Percentiles rank a stretch among this genome's conserved stretches.
phyloP scores from a whole-genome alignment of 2,888 invertebrate genomes.

The Arenicola marina region DNA sequence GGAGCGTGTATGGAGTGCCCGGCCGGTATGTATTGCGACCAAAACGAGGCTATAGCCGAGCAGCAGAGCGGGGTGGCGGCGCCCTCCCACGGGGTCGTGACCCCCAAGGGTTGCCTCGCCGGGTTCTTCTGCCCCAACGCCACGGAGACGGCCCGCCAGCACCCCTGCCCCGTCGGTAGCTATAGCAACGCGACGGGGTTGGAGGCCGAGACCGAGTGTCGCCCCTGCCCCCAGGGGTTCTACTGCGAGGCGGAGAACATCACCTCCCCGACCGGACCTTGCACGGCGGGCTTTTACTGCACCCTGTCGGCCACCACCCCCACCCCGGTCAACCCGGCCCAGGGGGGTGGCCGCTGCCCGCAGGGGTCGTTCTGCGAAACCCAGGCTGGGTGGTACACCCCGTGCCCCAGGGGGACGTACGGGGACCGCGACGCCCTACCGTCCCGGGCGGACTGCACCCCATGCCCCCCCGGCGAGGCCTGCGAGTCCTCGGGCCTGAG shows the following conservation, averaged over 20 bases:
- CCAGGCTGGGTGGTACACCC: conserved; percentile 40
- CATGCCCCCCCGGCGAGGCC: conserved; percentile 54
- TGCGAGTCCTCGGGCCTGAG: conserved; percentile 47
- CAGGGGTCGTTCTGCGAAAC: conserved; percentile 51
- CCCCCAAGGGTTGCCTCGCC: conserved; percentile 51
- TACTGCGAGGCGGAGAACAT: conserved; percentile 54
- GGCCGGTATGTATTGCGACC: conserved; percentile 54
- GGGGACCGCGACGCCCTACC: conserved; percentile 47
- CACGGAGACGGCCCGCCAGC: conserved; percentile 45
- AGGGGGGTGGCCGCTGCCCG: conserved; percentile 45
- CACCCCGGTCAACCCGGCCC: conserved; percentile 32
- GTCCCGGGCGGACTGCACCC: conserved; percentile 47
- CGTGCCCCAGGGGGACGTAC: conserved; percentile 56
- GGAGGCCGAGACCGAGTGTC: conserved; percentile 45
- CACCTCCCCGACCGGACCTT: conserved; percentile 48
- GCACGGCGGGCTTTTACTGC: conserved; percentile 53
- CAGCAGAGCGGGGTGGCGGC: conserved; percentile 51
- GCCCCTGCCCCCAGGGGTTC: conserved; percentile 48
- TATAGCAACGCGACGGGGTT: conserved; percentile 52
- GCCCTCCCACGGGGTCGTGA: conserved; percentile 56
- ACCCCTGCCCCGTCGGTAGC: conserved; percentile 54
- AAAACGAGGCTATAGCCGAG: conserved; percentile 52
- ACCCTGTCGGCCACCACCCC: conserved; percentile 42
- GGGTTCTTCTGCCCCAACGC: conserved; percentile 54
- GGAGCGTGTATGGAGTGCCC: conserved; percentile 49